Percentiles rank a stretch among this genome's conserved stretches.
phyloP scores from a whole-genome alignment of 2,888 invertebrate genomes.

The Calliscelio sp. region DNA sequence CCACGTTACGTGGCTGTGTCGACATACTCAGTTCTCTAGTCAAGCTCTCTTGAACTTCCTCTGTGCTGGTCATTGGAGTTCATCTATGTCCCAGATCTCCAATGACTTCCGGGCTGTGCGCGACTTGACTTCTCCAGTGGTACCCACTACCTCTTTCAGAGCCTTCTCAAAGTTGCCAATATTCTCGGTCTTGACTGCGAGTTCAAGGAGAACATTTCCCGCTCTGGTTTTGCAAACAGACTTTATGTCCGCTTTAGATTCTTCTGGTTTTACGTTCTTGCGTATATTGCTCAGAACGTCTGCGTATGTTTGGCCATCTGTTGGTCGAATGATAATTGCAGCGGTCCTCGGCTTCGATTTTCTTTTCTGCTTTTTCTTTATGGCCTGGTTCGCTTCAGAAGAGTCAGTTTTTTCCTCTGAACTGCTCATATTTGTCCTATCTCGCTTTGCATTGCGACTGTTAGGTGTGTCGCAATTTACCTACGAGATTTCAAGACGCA shows the following conservation, averaged over 20 bases:
- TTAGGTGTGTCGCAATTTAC: too few species aligned
- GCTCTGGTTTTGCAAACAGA: constrained; percentile 44
- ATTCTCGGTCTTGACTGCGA: constrained; percentile 34
- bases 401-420: too few species aligned
- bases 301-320: constrained; percentile 50
- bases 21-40: too few species aligned
- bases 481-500: too few species aligned
- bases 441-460: too few species aligned
- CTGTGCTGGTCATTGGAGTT: too few species aligned
- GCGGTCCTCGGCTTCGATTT: neutral
- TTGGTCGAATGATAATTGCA: constrained; percentile 34
- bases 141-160: neutral
- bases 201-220: constrained; percentile 40
- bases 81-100: too few species aligned
- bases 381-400: too few species aligned
- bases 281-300: constrained; percentile 35
- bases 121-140: neutral
- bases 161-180: neutral
- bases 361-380: neutral
- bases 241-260: constrained; percentile 17
- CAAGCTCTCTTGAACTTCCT: too few species aligned
- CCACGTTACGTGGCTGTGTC: too few species aligned
- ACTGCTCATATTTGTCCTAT: too few species aligned
- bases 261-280: constrained; percentile 34
- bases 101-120: too few species aligned